phyloP scores from a whole-genome alignment of 2,113 vertebrate genomes.

The Greenwoodochromis staneri region DNA sequence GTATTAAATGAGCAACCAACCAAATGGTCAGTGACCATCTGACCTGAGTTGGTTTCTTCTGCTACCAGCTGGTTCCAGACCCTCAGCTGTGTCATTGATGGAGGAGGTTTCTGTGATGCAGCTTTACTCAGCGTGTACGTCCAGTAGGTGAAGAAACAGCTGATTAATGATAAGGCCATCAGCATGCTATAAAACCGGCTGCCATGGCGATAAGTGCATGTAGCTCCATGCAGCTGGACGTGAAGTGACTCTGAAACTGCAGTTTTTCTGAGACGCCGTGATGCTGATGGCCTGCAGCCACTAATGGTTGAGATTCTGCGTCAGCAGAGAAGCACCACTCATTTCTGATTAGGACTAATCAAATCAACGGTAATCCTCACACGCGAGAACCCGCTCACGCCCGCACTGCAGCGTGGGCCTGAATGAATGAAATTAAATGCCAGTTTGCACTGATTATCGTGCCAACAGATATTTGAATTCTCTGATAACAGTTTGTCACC shows the following conservation, averaged over 20 bases:
- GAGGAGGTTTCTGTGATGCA: not conserved
- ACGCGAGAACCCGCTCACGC: not conserved
- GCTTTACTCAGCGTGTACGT: not conserved
- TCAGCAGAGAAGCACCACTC: not conserved
- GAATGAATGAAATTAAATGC: not conserved
- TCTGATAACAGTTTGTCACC: not conserved
- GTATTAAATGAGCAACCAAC: not conserved
- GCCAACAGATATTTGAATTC: not conserved
- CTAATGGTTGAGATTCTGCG: not conserved
- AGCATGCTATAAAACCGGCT: no score
- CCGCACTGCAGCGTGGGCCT: accelerated
- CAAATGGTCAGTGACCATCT: not conserved
- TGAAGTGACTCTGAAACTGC: not conserved
- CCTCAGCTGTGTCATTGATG: accelerated
- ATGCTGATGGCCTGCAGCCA: not conserved
- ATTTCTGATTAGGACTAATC: not conserved
- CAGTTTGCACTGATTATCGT: not conserved
- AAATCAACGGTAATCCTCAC: not conserved
- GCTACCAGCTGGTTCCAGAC: not conserved
- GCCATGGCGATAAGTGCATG: no score
- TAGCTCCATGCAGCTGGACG: not conserved
- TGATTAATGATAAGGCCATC: no score
- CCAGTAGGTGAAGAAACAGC: not conserved
- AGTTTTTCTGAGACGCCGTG: not conserved
- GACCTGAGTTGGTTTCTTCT: not conserved